Conservation (phyloP, 2,797 vertebrate species). For the Alca torda region DNA sequence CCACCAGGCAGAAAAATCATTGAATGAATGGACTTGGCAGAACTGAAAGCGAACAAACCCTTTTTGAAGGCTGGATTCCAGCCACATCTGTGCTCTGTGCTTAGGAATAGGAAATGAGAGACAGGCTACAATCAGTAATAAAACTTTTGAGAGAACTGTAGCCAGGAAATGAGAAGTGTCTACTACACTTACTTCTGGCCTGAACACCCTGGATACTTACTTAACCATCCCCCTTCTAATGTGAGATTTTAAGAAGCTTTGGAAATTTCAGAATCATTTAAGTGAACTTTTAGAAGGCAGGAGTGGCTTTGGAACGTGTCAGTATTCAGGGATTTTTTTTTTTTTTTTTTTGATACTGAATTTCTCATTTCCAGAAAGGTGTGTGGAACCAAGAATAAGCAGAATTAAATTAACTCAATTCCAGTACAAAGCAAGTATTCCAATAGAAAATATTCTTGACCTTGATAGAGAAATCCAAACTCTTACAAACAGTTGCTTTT, state of each 20-base stretch:
- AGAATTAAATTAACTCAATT: background rate
- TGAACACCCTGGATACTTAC: background rate
- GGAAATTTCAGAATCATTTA: background rate
- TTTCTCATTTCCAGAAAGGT: background rate
- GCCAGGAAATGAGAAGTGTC: background rate
- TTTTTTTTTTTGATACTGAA: background rate
- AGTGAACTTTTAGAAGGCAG: background rate
- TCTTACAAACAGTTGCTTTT: background rate
- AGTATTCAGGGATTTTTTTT: background rate
- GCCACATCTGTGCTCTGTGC: fast-evolving
- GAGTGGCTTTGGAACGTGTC: background rate
- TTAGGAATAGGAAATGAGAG: background rate
- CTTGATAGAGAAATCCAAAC: background rate
- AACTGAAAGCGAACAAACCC: background rate
- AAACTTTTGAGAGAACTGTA: background rate
- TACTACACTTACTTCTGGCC: background rate
- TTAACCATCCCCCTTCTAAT: background rate
- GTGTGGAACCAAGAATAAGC: background rate
- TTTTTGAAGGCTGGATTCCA: constrained; percentile 11
- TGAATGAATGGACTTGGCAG: background rate
- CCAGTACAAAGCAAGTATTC: background rate
- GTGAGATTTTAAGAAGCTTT: background rate
- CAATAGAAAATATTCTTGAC: background rate
- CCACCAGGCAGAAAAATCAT: background rate
- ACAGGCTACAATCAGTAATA: background rate